Evolutionary conservation across 2,888 invertebrate species (phyloP), one percentile per base, ranked within the genome.

Genomic region (Stegophylla sp.): DNA sequence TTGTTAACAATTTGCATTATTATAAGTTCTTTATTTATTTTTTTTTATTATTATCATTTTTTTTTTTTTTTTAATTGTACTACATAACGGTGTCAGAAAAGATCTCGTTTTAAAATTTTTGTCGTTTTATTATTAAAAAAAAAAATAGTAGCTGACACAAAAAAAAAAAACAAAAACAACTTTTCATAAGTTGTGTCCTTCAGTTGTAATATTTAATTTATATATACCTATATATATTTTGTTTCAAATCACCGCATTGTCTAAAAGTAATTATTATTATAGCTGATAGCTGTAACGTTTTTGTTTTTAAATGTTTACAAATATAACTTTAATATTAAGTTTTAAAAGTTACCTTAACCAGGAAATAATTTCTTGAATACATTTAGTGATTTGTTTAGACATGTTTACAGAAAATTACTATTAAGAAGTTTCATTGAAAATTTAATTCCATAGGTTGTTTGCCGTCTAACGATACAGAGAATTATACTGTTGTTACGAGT

Each of bases 401-500:
- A 56, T 2, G 20, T 51, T n/a, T 51, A 56, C 23, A 7, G 17
- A 56, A 56, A 34, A 20, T 23, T 7, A 51, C 4, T 51, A 51
- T 51, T n/a, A 48, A n/a, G n/a, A 51, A 51, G 5, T 45, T 26
- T 67, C 23, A 17, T 23, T 23, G 45, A 34, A 67, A 45, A 45
- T 17, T 67, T 10, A 26, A 45, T 48, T 67, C 45, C 26, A 67
- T 67, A 26, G 23, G 17, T 45, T 45, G 45, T 45, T 45, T 15
- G 17, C 34, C 9, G 51, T 69, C 48, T 69, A 51, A 34, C n/a
- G 5, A 45, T 9, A 20, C 51, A 13, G 20, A 9, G 20, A 69
- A 69, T 69, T 69, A 53, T 51, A 51, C n/a, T 51, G 69, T 23
- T 28, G 59, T 45, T 61, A n/a, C 61, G 73, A 45, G 26, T 59